Base-by-base conservation (phyloP, 2,797 vertebrate genomes). In the Acrossocheilus fasciatus region DNA sequence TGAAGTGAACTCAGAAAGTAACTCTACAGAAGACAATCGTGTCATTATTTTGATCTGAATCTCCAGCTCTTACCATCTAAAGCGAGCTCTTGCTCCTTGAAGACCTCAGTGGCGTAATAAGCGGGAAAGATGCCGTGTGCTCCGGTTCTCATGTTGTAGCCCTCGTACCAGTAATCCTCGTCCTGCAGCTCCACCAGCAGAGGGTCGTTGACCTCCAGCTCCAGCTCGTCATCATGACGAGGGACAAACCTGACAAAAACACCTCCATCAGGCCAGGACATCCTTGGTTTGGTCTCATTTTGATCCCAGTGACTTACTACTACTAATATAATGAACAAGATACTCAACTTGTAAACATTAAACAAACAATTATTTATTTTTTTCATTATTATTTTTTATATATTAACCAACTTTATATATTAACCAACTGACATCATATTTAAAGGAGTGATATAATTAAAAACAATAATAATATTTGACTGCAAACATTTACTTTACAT, bases 111-210 rank as follows among this genome's bases (percentile, higher is more conserved):
- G 72, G 98, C 98, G 0, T 99, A 99, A 91, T 97, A 99, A 73
- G 97, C 97, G 0, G 98, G 98, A 87, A 99, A 99, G 92, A 98
- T 95, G 9, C 98, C 98, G 0, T 93, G 95, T 64, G 95, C 95
- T 0, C 98, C 97, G 0, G 97, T 98, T 86, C 98, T 94, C 98
- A 99, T 99, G 93, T 99, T 99, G 95, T 97, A 98, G 77, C 98
- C 98, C 90, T 98, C 98, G 0, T 98, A 99, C 98, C 98, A 99
- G 91, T 96, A 98, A 92, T 99, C 98, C 87, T 99, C 98, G 0
- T 97, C 98, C 93, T 99, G 97, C 64, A 98, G 95, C 93, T 98
- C 97, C 93, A 99, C 98, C 91, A 98, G 94, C 91, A 99, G 89
- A 0, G 98, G 98, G 88, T 99, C 98, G 0, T 98, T 97, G 89